Evolutionary conservation across 2,113 vertebrate genomes (phyloP).

Genomic region (Megaceryle torquata): DNA sequence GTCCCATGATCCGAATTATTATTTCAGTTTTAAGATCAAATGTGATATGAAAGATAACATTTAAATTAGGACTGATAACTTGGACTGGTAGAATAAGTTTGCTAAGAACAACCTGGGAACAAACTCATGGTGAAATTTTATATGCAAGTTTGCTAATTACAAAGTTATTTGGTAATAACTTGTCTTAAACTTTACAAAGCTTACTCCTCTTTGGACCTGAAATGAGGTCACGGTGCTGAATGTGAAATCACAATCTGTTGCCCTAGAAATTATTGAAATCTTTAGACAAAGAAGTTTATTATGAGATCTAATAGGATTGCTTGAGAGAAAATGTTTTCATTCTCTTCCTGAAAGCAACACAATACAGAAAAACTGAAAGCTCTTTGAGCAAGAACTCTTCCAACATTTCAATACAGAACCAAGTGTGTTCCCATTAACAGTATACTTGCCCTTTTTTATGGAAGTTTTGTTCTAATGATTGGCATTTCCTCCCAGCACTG

Average conservation of each 20-base stretch:
- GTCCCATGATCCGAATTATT: neutral
- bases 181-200: neutral
- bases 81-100: neutral
- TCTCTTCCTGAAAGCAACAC: neutral
- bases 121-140: neutral
- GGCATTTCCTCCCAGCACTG: neutral
- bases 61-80: neutral
- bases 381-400: neutral
- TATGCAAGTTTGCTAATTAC: neutral
- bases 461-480: neutral
- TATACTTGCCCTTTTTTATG: neutral
- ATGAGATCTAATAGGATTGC: constrained; percentile 11
- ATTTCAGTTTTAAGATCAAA: neutral
- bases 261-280: neutral
- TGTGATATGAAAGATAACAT: neutral
- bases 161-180: neutral
- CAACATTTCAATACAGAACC: neutral
- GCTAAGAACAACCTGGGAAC: neutral
- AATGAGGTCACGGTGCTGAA: constrained; percentile 21
- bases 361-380: neutral
- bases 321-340: neutral
- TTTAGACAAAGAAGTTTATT: constrained; percentile 43
- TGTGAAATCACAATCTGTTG: neutral
- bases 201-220: neutral
- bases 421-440: neutral